A percentile compares a stretch with the other conserved stretches of the same genome.
Conservation (phyloP, 2,113 vertebrate genomes). For the Gallinago jamesoni region DNA sequence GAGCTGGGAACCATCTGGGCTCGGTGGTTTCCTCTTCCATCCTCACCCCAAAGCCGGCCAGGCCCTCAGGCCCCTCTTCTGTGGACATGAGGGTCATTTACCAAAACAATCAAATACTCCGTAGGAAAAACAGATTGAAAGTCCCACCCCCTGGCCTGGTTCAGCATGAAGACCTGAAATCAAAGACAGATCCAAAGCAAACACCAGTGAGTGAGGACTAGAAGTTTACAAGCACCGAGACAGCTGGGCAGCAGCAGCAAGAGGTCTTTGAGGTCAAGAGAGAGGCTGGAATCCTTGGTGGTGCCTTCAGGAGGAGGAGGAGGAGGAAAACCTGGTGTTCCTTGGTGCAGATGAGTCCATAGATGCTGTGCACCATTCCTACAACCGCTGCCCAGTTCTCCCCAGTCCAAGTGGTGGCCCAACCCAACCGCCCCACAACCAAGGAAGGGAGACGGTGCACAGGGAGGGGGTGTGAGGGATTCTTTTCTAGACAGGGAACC, state of each 20-base stretch:
- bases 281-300: neutral
- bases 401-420: rapidly evolving
- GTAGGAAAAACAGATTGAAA: neutral
- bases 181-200: neutral
- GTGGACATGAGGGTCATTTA: rapidly evolving
- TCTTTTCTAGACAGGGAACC: neutral
- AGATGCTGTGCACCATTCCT: no score
- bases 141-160: no score
- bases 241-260: neutral
- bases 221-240: neutral
- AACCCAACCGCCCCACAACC: rapidly evolving
- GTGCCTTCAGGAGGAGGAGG: neutral
- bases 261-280: neutral
- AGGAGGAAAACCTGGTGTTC: neutral
- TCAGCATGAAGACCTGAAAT: neutral
- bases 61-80: neutral
- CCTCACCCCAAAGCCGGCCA: neutral
- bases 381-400: rapidly evolving
- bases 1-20: rapidly evolving
- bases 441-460: neutral
- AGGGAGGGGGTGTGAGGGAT: rapidly evolving
- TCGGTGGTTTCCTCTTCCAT: neutral
- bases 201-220: neutral
- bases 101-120: neutral
- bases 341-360: rapidly evolving